Base-by-base conservation (phyloP, 2,797 vertebrate species). In the Petrocephalus schoutedeni region DNA sequence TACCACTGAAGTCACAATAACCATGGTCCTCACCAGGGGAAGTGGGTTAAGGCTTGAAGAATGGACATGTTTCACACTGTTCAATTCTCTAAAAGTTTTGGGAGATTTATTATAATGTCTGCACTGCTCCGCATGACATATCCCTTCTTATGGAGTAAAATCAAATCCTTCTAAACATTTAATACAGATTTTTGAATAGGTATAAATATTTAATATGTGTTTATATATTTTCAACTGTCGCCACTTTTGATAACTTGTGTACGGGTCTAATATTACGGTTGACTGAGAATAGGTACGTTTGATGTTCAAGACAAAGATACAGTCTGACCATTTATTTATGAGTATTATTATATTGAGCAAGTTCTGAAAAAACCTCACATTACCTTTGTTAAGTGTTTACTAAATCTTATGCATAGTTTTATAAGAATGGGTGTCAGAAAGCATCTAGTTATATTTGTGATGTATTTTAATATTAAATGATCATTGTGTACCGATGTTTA, bases 351-450 rank as follows among this genome's bases (percentile, higher is more conserved):
- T 91, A 94, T 92, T 91, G 91, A 90, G 91, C 92, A 67, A 88
- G 91, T 71, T 93, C 91, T 91, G 88, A 89, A 89, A 36, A 91
- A 86, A 93, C 80, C 86, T 92, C 89, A 93, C 90, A 92, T 95
- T 94, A 95, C 92, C 91, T 93, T 95, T 94, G 94, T 90, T 95
- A 94, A 94, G 95, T 94, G 94, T 95, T 94, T 92, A 92, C 91
- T 92, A 90, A 93, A 93, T 91, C 91, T 92, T 93, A 94, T 89
- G 90, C 91, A 91, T 94, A 94, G 94, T 94, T 95, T 95, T 95
- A 93, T 94, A 95, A 91, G 93, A 93, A 89, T 93, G 92, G 93
- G 92, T 92, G 91, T 94, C 89, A 88, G 89, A 91, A 88, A 92
- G 91, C 93, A 89, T 91, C 88, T 94, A 94, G 92, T 82, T 89